Evolutionary conservation across 1,140 invertebrate species (phyloP).

Genomic region (Caenorhabditis tropicalis): DNA sequence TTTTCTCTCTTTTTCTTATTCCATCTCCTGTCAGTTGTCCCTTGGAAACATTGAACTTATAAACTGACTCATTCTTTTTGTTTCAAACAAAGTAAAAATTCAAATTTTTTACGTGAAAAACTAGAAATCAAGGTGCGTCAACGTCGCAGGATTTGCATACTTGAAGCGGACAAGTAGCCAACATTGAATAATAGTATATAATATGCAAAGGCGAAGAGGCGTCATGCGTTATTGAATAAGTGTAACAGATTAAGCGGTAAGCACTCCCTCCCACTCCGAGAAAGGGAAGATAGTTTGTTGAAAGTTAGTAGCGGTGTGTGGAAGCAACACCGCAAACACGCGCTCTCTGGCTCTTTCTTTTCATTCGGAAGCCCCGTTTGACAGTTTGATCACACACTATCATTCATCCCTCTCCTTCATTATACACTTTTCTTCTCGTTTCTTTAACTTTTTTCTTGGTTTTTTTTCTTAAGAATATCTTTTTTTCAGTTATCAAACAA

Average conservation of each 20-base stretch:
- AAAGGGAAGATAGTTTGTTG: constrained; percentile 33
- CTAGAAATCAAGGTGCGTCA: constrained; percentile 10
- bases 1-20: neutral
- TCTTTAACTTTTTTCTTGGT: neutral
- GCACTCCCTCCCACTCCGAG: constrained; percentile 18
- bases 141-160: constrained; percentile 21
- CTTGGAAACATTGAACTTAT: no score
- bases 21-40: neutral
- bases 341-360: neutral
- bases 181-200: constrained; percentile 45
- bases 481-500: constrained; percentile 36
- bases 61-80: neutral
- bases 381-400: constrained; percentile 17
- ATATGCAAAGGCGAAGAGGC: constrained; percentile 39
- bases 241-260: constrained; percentile 42
- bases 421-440: neutral
- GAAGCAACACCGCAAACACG: constrained; percentile 32
- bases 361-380: constrained; percentile 13
- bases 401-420: constrained; percentile 31
- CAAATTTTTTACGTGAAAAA: no score
- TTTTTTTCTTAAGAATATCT: neutral
- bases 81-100: neutral
- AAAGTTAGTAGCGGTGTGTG: constrained; percentile 32
- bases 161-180: constrained; percentile 19
- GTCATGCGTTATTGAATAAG: constrained; percentile 45